Evolutionary conservation across 2,888 invertebrate species (phyloP), one percentile per base, ranked within the genome.

Genomic region (Mesoligia furuncula): DNA sequence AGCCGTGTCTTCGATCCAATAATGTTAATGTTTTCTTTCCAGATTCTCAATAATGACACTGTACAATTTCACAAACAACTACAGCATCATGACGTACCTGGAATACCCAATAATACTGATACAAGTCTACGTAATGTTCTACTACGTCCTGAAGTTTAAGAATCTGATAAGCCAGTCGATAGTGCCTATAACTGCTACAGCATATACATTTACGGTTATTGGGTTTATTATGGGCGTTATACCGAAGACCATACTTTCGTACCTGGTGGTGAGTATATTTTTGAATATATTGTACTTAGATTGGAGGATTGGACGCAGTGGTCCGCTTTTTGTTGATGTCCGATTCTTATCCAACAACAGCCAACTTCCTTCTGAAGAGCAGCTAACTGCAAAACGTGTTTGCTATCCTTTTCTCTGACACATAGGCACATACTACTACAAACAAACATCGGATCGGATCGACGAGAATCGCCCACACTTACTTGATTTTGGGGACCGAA

Each of bases 31-130:
- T 42, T 64, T 17, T 57, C 15, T 31, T 97, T 98, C 89, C 95
- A 98, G 98, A 89, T 98, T 98, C 89, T 97, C 98, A 4, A 97
- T 98, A 84, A 98, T 98, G 97, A 97, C 98, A 75, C 97, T 98
- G 45, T 99, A 99, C 94, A 99, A 98, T 93, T 98, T 97, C 88
- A 97, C 97, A 51, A 98, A 98, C 91, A 97, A 97, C 20, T 98
- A 99, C 92, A 97, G 98, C 20, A 87, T 98, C 17, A 95, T 98
- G 85, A 98, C 98, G 0, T 99, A 98, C 90, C 94, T 99, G 97
- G 99, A 99, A 91, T 99, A 99, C 93, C 98, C 98, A 0, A 97
- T 98, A 66, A 97, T 99, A 85, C 93, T 99, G 77, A 72, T 97
- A 3, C 98, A 99, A 96, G 98, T 98, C 89, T 97, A 98, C 84